Base-by-base conservation (phyloP, 2,888 invertebrate genomes). In the Epistrophe eligans region DNA sequence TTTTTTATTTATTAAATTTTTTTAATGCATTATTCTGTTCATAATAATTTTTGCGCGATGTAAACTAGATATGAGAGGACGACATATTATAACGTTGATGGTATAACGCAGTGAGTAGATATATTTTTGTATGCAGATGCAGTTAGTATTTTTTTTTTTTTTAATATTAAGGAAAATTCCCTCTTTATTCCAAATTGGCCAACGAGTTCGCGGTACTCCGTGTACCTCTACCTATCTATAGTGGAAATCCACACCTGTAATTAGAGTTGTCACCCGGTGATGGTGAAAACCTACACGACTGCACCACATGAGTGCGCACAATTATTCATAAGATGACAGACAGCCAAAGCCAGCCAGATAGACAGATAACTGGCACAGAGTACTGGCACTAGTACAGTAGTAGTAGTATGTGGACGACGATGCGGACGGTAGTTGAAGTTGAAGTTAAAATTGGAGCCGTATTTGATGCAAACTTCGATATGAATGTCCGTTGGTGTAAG, bases 181-280 rank as follows among this genome's bases (percentile, higher is more conserved):
- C 52, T 50, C 45, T 43, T 13, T 71, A 13, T 6, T 35, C 6
- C 35, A 17, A 45, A 40, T 24, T 15, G 67, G 40, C 24, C 17
- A 64, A 48, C 17, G 58, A 77, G 72, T 50, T 74, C 43, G 71
- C 35, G 74, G 71, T 76, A 1, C 4, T 43, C 40, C 6, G 17
- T 38, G 40, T 24, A 10, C 4, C 10, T 15, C 2, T 57, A 43
- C 15, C 60, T 77, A 45, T 48, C 43, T 64, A 48, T n/a, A 70
- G 76, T 84, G 77, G 88, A 88, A 85, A 89, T 89, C 77, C 60
- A 89, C 85, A 89, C 89, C 85, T 83, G 88, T 89, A 89, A 89
- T 89, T 89, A 89, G 83, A 80, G 80, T 85, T 89, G 89, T 89
- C 89, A 89, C 88, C 88, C 85, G 79, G 79, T 73, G 76, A 66